Evolutionary conservation across 1,140 invertebrate species (phyloP).

Genomic region (Trichoplusia ni): DNA sequence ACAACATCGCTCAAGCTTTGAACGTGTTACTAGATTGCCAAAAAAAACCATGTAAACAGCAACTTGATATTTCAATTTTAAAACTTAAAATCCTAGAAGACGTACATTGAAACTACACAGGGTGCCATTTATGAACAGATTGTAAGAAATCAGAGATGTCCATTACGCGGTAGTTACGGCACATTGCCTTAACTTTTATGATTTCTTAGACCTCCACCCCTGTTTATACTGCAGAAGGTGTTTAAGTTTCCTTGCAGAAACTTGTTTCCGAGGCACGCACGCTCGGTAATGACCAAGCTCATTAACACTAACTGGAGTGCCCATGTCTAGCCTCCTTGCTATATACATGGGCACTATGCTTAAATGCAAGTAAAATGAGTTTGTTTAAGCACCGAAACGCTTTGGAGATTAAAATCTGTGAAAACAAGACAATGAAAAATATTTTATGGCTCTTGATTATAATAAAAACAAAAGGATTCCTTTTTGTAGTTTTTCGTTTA

Average conservation of each 20-base stretch:
- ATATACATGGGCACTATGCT: constrained; percentile 5
- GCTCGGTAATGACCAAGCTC: constrained; percentile 60
- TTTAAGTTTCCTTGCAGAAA: constrained; percentile 30
- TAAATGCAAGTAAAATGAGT: constrained; percentile 1
- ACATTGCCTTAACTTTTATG: constrained; percentile 15
- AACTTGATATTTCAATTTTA: no score
- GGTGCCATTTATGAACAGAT: background rate
- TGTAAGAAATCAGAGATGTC: background rate
- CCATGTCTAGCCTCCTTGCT: constrained; percentile 41
- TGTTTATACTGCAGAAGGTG: constrained; percentile 12
- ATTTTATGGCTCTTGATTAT: no score
- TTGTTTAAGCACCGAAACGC: background rate
- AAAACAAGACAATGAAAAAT: background rate
- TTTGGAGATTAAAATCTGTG: constrained; percentile 1
- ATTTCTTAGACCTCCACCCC: constrained; percentile 2
- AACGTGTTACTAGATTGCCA: no score
- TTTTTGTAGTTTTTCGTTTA: background rate
- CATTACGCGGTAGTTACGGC: background rate
- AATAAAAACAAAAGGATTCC: background rate
- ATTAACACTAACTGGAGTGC: constrained; percentile 57
- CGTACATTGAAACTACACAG: no score
- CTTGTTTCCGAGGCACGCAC: constrained; percentile 44
- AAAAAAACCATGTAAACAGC: no score
- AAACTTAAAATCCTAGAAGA: no score
- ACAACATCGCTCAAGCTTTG: no score